A percentile compares a stretch with the other conserved stretches of the same genome.
Evolutionary conservation across 1,140 invertebrate species (phyloP).

Genomic region (Cydia amplana): DNA sequence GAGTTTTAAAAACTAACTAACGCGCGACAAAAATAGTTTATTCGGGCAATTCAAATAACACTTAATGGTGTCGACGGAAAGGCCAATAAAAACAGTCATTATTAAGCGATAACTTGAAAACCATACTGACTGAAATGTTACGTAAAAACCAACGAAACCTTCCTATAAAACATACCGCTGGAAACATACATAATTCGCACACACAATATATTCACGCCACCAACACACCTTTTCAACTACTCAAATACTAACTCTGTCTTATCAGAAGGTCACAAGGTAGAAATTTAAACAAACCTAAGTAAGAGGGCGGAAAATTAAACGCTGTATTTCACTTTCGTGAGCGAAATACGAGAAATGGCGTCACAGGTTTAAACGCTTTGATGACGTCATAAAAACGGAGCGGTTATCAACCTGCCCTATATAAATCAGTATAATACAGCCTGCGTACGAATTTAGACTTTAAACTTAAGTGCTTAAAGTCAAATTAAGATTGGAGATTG

Average conservation of each 20-base stretch:
- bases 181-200: slow-evolving; percentile 24
- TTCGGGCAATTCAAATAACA: slow-evolving; percentile 20
- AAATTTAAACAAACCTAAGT: background rate
- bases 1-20: background rate
- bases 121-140: slow-evolving; percentile 19
- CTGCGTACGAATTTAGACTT: slow-evolving; percentile 34
- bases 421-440: slow-evolving; percentile 38
- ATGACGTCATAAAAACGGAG: slow-evolving; percentile 59
- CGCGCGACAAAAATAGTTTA: background rate
- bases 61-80: background rate
- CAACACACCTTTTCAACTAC: slow-evolving; percentile 1
- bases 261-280: background rate
- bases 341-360: slow-evolving; percentile 46
- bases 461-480: slow-evolving; percentile 30
- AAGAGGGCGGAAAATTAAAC: background rate
- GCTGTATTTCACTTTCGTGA: slow-evolving; percentile 39
- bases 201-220: slow-evolving; percentile 5
- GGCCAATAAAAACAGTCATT: background rate
- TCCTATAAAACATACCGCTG: slow-evolving; percentile 16
- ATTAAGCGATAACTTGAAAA: slow-evolving; percentile 20
- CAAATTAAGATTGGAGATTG: slow-evolving; percentile 31
- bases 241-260: background rate
- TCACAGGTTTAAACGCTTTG: slow-evolving; percentile 56
- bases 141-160: slow-evolving; percentile 26
- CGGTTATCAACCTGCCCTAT: slow-evolving; percentile 53